A percentile compares a stretch with the other conserved stretches of the same genome.
These are phyloP conservation scores for Athalia cordata DNA, from an alignment of 2,888 invertebrate genomes.

Conservation along the genomic window DNA sequence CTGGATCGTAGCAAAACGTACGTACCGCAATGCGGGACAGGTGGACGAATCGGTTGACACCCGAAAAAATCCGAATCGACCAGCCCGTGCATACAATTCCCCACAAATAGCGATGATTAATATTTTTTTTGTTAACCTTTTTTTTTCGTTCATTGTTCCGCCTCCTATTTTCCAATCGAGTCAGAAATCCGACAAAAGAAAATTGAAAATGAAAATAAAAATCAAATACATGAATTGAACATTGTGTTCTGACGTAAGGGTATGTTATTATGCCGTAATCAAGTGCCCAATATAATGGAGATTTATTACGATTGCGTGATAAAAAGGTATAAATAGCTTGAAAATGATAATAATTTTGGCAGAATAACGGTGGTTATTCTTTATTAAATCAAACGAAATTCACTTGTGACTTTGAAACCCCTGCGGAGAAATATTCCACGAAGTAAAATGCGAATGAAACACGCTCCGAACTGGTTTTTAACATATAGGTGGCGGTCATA, in stretches of 20 bases:
- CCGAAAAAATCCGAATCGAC: slow-evolving; percentile 17
- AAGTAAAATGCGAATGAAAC: neutral
- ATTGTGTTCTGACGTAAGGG: slow-evolving; percentile 8
- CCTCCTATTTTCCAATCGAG: neutral
- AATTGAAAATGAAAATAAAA: neutral
- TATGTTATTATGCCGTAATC: slow-evolving; percentile 31
- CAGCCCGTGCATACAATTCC: slow-evolving; percentile 26
- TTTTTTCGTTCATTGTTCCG: no score
- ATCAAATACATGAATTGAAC: neutral
- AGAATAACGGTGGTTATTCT: slow-evolving; percentile 26
- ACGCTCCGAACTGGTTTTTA: neutral
- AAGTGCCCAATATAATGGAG: slow-evolving; percentile 27
- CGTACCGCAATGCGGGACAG: slow-evolving; percentile 43
- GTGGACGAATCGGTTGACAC: slow-evolving; percentile 41
- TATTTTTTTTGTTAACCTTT: neutral
- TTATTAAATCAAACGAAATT: slow-evolving; percentile 41
- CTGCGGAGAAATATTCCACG: slow-evolving; percentile 2
- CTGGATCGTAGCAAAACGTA: slow-evolving; percentile 32
- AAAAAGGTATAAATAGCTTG: slow-evolving; percentile 4
- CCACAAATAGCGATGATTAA: slow-evolving; percentile 31
- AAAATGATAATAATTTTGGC: slow-evolving; percentile 19
- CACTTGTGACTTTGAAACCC: slow-evolving; percentile 15
- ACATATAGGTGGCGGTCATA: neutral
- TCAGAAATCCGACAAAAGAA: slow-evolving; percentile 13
- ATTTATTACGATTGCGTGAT: slow-evolving; percentile 32